phyloP scores from a whole-genome alignment of 2,888 invertebrate species.

The Sphinx pinastri region DNA sequence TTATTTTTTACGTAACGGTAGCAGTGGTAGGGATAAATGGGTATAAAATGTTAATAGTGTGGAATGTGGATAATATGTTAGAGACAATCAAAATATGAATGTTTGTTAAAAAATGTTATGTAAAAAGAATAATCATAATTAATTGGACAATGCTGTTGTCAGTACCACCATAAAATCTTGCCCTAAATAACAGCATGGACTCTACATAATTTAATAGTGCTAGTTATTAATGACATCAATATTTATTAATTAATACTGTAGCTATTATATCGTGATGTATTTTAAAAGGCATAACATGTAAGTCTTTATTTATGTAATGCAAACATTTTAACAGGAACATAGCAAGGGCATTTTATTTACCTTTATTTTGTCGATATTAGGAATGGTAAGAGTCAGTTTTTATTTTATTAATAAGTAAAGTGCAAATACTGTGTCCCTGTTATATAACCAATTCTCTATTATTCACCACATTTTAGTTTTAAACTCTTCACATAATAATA shows the following conservation, averaged over 20 bases:
- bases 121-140: not conserved
- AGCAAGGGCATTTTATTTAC: conserved; percentile 2
- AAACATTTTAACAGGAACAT: not conserved
- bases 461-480: no score
- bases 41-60: not conserved
- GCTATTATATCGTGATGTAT: not conserved
- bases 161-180: not conserved
- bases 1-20: conserved; percentile 9
- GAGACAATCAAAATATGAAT: not conserved
- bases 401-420: not conserved
- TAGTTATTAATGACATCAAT: not conserved
- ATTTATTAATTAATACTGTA: not conserved
- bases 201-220: not conserved
- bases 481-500: no score
- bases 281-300: not conserved
- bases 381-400: conserved; percentile 5
- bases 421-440: conserved; percentile 5
- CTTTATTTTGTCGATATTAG: conserved; percentile 1
- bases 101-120: not conserved
- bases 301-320: not conserved
- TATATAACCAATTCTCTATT: not conserved
- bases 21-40: conserved; percentile 15
- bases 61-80: not conserved
- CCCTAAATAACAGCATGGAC: not conserved
- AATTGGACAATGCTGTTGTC: not conserved